Evolutionary conservation across 2,797 vertebrate genomes (phyloP).

Genomic region (Chrosomus eos): DNA sequence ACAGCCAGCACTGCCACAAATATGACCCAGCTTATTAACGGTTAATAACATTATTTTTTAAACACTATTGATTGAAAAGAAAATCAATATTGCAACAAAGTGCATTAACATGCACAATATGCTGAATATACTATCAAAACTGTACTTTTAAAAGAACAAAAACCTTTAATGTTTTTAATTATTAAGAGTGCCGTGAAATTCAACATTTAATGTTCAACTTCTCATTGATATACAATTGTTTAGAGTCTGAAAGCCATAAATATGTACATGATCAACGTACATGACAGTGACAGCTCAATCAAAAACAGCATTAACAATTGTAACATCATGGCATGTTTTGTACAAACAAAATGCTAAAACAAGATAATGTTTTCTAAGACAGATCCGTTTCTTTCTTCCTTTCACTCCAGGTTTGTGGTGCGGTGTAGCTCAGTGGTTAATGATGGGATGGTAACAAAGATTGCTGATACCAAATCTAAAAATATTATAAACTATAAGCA

Average conservation of each 20-base stretch:
- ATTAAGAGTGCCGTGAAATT: not conserved
- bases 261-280: not conserved
- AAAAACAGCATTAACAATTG: not conserved
- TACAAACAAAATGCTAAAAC: not conserved
- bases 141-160: not conserved
- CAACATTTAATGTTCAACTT: not conserved
- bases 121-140: not conserved
- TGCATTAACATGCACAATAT: not conserved
- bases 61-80: not conserved
- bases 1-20: not conserved
- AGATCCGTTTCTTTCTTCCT: not conserved
- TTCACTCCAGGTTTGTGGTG: no score
- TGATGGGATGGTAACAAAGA: not conserved
- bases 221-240: not conserved
- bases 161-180: not conserved
- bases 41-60: not conserved
- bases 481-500: not conserved
- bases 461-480: not conserved
- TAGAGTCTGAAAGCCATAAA: no score
- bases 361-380: not conserved
- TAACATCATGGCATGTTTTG: not conserved
- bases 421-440: not conserved
- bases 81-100: not conserved
- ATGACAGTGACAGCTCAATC: not conserved
- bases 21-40: not conserved